These are phyloP conservation scores for Fundulus diaphanus DNA, from an alignment of 2,797 vertebrate genomes.

Conservation along the genomic window DNA sequence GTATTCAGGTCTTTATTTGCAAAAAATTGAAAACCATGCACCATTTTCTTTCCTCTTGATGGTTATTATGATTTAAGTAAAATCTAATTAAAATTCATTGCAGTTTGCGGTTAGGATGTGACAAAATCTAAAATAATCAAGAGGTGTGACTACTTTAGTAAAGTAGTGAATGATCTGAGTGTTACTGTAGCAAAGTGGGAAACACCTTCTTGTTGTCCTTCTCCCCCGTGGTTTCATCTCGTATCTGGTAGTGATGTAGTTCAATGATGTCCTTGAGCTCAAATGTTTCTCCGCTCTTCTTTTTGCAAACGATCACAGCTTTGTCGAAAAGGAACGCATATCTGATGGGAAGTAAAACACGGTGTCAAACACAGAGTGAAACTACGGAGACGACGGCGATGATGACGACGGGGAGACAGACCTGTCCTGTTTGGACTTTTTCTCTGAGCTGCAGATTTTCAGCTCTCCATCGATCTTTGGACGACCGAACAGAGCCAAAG, in stretches of 20 bases:
- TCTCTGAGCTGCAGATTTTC: constrained; percentile 86
- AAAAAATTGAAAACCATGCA: not conserved
- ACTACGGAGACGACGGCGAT: not conserved
- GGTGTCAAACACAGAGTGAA: constrained; percentile 10
- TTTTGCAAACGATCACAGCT: constrained; percentile 93
- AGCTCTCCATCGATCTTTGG: constrained; percentile 94
- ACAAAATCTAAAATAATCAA: not conserved
- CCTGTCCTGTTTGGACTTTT: constrained; percentile 92
- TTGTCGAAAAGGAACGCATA: constrained; percentile 94
- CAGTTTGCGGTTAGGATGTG: not conserved
- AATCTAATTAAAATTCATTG: not conserved
- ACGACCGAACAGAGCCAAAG: constrained; percentile 88
- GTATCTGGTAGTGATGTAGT: constrained; percentile 87
- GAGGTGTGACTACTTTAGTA: not conserved
- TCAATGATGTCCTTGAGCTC: constrained; percentile 90
- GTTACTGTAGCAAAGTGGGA: not conserved
- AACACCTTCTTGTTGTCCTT: constrained; percentile 91
- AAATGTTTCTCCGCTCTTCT: constrained; percentile 88
- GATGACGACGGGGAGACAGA: constrained; percentile 25
- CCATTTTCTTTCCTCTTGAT: not conserved
- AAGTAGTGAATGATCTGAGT: not conserved
- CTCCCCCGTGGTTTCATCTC: constrained; percentile 83
- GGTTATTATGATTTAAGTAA: not conserved
- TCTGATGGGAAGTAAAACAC: constrained; percentile 66
- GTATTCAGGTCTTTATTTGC: not conserved